Percentiles rank a stretch among this genome's conserved stretches.
phyloP scores from a whole-genome alignment of 2,797 vertebrate species.

The Apogon hyalosoma region DNA sequence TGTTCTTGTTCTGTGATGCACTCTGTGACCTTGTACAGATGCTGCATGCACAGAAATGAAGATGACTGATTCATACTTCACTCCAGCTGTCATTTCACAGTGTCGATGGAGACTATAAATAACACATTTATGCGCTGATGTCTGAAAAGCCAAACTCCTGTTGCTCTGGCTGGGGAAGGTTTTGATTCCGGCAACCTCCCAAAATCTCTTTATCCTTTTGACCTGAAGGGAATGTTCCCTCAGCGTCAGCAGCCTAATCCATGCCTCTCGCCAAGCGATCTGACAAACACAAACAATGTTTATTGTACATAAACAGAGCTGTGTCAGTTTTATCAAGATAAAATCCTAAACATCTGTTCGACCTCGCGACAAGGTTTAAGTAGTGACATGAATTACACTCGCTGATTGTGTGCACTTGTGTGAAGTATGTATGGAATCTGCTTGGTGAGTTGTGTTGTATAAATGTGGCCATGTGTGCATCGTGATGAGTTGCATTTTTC shows the following conservation, averaged over 20 bases:
- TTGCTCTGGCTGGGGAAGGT: constrained; percentile 3
- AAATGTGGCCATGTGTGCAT: background rate
- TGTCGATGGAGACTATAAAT: constrained; percentile 1
- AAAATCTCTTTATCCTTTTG: constrained; percentile 42
- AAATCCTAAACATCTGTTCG: constrained; percentile 58
- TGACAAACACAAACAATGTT: constrained; percentile 18
- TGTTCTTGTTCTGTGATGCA: too few species aligned
- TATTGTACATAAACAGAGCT: constrained; percentile 12
- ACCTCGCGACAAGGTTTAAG: constrained; percentile 44
- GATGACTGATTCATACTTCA: too few species aligned
- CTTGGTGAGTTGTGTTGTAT: constrained; percentile 2
- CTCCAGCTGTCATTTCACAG: background rate
- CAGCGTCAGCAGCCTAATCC: constrained; percentile 24
- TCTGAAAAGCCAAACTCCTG: background rate
- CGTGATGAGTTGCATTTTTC: background rate
- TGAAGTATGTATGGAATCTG: constrained; percentile 2
- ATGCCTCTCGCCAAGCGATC: constrained; percentile 4
- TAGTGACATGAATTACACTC: constrained; percentile 45
- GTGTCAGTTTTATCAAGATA: constrained; percentile 57
- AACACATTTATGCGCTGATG: background rate
- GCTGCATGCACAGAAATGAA: too few species aligned
- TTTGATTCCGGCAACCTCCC: background rate
- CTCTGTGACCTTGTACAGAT: too few species aligned
- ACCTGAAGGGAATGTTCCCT: constrained; percentile 52
- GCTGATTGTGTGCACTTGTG: constrained; percentile 5